These are phyloP conservation scores for Meandrina meandrites DNA, from an alignment of 92 coral and sea anemone species.

Conservation along the genomic window DNA sequence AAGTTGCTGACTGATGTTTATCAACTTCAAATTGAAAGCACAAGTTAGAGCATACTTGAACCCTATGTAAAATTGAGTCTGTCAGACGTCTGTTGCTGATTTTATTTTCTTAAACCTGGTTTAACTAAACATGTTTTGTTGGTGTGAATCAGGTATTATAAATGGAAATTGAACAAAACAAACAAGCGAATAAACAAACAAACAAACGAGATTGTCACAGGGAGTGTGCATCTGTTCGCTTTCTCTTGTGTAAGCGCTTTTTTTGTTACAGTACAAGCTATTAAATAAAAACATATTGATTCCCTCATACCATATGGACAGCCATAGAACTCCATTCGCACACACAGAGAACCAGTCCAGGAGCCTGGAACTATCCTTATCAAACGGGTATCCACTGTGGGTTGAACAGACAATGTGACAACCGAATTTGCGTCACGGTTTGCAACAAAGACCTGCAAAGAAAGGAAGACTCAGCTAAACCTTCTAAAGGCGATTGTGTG, in stretches of 20 bases:
- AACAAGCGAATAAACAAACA: neutral
- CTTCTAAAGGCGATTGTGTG: no score
- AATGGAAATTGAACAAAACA: no score
- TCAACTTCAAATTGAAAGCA: no score
- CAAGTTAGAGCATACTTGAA: no score
- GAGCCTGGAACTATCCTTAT: constrained; percentile 66
- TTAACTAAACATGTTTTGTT: no score
- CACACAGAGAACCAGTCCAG: constrained; percentile 69
- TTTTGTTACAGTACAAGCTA: neutral
- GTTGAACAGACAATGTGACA: constrained; percentile 47
- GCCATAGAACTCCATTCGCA: constrained; percentile 77
- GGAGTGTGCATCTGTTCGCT: neutral
- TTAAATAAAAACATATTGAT: neutral
- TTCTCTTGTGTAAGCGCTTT: neutral
- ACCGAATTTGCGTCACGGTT: constrained; percentile 46
- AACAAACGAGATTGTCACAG: neutral
- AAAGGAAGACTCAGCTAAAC: neutral
- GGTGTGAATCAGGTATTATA: no score
- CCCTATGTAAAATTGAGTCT: no score
- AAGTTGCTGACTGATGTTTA: no score
- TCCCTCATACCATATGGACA: constrained; percentile 68
- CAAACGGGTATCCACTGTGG: constrained; percentile 62
- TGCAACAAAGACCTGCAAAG: constrained; percentile 59
- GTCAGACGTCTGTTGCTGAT: no score
- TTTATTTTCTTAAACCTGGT: no score